Conservation (phyloP, 2,888 invertebrate species). For the Podotricha telesiphe region DNA sequence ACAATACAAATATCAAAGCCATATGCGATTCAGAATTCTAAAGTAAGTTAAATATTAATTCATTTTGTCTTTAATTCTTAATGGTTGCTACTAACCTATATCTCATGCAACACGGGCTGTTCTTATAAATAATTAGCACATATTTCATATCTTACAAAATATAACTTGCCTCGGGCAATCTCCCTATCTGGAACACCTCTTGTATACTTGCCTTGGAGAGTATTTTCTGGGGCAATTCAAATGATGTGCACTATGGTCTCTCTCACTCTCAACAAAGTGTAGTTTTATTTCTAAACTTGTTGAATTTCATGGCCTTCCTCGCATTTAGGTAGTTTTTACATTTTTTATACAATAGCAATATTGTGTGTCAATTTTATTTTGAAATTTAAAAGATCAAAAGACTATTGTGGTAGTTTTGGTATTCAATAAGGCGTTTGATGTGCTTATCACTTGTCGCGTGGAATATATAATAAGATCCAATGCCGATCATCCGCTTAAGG, state of each 20-base stretch:
- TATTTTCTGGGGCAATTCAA: slow-evolving; percentile 25
- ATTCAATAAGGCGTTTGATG: slow-evolving; percentile 45
- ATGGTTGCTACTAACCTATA: neutral
- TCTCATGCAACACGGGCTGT: slow-evolving; percentile 15
- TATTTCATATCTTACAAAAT: slow-evolving; percentile 22
- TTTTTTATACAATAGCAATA: neutral
- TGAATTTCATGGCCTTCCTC: neutral
- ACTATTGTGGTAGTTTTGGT: slow-evolving; percentile 32
- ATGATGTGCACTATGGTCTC: slow-evolving; percentile 4
- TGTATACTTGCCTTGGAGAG: slow-evolving; percentile 21
- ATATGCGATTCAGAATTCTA: too few species aligned
- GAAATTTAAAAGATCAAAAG: neutral
- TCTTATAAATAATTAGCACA: slow-evolving; percentile 15
- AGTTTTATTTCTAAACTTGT: neutral
- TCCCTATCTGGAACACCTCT: slow-evolving; percentile 27
- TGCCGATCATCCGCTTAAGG: slow-evolving; percentile 41
- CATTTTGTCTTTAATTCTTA: neutral
- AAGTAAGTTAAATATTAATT: slow-evolving; percentile 4
- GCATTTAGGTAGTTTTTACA: neutral
- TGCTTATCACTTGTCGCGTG: slow-evolving; percentile 38
- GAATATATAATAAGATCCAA: slow-evolving; percentile 45
- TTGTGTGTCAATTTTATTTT: neutral
- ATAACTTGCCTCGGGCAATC: slow-evolving; percentile 23
- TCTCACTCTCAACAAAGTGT: neutral
- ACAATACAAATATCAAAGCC: neutral